Evolutionary conservation across 2,113 vertebrate genomes (phyloP).

Genomic region (Actenoides lindsayi): DNA sequence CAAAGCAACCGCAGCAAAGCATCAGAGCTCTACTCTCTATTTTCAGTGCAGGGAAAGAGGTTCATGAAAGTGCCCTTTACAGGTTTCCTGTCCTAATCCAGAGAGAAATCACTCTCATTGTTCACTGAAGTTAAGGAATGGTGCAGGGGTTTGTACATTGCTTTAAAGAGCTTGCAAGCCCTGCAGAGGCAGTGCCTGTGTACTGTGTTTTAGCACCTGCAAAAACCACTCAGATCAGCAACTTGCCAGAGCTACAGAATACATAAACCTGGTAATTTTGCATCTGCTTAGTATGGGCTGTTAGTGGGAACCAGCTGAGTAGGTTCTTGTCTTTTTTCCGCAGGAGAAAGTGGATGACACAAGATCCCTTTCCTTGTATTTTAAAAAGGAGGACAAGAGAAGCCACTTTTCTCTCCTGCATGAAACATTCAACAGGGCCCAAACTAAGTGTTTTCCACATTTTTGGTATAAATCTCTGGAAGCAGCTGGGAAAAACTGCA

Average conservation of each 20-base stretch:
- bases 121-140: neutral
- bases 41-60: neutral
- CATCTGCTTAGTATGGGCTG: constrained; percentile 45
- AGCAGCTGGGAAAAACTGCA: neutral
- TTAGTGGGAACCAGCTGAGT: constrained; percentile 45
- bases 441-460: neutral
- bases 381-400: constrained; percentile 17
- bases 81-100: constrained; percentile 9
- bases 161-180: constrained; percentile 12
- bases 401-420: neutral
- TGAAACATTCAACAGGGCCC: neutral
- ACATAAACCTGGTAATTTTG: constrained; percentile 52
- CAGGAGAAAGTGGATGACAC: constrained; percentile 12
- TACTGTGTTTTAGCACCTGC: constrained; percentile 63
- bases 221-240: constrained; percentile 62
- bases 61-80: neutral
- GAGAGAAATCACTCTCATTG: neutral
- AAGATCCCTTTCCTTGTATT: neutral
- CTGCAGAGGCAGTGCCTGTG: constrained; percentile 22
- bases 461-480: neutral
- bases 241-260: constrained; percentile 50
- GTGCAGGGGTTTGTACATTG: neutral
- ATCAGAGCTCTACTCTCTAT: neutral
- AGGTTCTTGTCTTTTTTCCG: neutral
- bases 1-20: neutral